Percentiles rank a stretch among this genome's conserved stretches.
phyloP scores from a whole-genome alignment of 2,797 vertebrate genomes.

The Neostethus bicornis region DNA sequence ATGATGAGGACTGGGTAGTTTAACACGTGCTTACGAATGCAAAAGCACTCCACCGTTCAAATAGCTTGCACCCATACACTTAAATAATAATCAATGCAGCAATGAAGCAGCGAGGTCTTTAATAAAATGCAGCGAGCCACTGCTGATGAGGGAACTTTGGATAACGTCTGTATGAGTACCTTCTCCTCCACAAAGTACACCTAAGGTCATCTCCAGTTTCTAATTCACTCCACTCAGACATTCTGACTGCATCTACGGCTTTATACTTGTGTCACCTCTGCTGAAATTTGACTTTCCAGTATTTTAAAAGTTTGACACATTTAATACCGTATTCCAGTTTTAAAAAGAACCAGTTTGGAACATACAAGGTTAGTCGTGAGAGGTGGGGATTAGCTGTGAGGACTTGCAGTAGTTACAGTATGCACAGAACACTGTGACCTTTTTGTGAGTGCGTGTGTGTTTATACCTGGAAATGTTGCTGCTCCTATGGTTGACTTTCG shows the following conservation, averaged over 20 bases:
- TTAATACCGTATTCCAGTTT: too few relatives aligned
- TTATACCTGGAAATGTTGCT: constrained; percentile 31
- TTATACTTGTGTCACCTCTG: constrained; percentile 8
- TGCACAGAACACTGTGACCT: background rate
- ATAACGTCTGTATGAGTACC: constrained; percentile 7
- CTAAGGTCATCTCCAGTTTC: constrained; percentile 37
- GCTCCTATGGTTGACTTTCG: constrained; percentile 9
- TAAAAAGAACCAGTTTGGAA: background rate
- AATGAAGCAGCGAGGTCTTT: constrained; percentile 13
- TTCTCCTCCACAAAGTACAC: constrained; percentile 11
- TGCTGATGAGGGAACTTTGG: constrained; percentile 19
- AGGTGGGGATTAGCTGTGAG: background rate
- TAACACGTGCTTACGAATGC: constrained; percentile 27
- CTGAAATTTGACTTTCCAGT: constrained; percentile 9
- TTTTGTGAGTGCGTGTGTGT: background rate
- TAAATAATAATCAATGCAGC: constrained; percentile 31
- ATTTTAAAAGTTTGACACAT: background rate
- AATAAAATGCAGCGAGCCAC: constrained; percentile 26
- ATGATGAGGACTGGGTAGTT: constrained; percentile 8
- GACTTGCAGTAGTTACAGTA: background rate
- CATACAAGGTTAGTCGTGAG: background rate
- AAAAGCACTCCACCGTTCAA: constrained; percentile 12
- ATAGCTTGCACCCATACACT: constrained; percentile 10
- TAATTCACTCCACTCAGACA: constrained; percentile 23
- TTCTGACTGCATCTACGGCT: constrained; percentile 23